These are phyloP conservation scores for Lota lota DNA, from an alignment of 2,113 vertebrate species.

Conservation along the genomic window DNA sequence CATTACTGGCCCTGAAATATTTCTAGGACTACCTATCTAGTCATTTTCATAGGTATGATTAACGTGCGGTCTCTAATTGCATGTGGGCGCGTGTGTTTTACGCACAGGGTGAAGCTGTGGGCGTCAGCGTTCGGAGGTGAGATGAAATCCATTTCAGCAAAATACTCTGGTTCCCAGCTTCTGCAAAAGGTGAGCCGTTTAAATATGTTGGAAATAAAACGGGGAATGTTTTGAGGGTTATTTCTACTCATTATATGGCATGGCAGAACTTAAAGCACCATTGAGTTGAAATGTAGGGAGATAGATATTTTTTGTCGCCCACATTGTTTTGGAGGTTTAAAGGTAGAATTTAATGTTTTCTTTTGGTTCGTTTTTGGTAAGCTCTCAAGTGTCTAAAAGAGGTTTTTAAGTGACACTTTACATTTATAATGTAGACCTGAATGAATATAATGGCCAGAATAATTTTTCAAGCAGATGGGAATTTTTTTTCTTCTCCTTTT, in stretches of 20 bases:
- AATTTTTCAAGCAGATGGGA: slow-evolving; percentile 40
- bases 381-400: background rate
- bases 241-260: too few relatives aligned
- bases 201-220: background rate
- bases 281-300: too few relatives aligned
- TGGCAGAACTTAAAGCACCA: too few relatives aligned
- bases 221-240: too few relatives aligned
- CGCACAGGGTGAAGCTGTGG: slow-evolving; percentile 93
- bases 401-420: slow-evolving; percentile 19
- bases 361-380: too few relatives aligned
- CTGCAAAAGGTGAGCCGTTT: slow-evolving; percentile 89
- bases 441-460: slow-evolving; percentile 9
- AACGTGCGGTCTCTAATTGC: too few relatives aligned
- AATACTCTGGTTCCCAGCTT: slow-evolving; percentile 97
- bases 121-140: slow-evolving; percentile 98
- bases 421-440: slow-evolving; percentile 14
- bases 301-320: too few relatives aligned
- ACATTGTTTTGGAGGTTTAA: too few relatives aligned
- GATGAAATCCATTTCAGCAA: slow-evolving; percentile 97
- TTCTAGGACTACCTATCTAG: too few relatives aligned
- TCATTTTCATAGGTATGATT: too few relatives aligned
- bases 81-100: background rate
- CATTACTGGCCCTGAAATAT: too few relatives aligned
- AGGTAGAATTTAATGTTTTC: too few relatives aligned
- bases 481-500: slow-evolving; percentile 38